Percentiles rank a stretch among this genome's conserved stretches.
phyloP scores from a whole-genome alignment of 2,888 invertebrate genomes.

The Parasteatoda lunata region DNA sequence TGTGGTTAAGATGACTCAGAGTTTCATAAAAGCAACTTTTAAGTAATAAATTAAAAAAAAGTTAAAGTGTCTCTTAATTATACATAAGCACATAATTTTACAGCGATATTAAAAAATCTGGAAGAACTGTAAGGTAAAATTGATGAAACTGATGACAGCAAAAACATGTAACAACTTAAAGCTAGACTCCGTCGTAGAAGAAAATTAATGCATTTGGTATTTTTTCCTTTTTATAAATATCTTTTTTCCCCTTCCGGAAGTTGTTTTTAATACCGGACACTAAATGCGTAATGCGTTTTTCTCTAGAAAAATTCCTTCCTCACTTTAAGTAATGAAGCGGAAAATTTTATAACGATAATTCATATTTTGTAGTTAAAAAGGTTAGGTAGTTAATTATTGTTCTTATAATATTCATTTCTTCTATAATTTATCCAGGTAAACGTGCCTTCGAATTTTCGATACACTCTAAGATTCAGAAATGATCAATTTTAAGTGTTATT shows the following conservation, averaged over 20 bases:
- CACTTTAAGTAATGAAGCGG: conserved; percentile 53
- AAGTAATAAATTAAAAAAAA: too few relatives aligned
- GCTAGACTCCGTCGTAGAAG: conserved; percentile 20
- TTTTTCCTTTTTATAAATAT: conserved; percentile 31
- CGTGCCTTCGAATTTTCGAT: conserved; percentile 31
- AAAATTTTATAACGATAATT: conserved; percentile 59
- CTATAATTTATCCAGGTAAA: conserved; percentile 20
- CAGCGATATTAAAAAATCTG: too few relatives aligned
- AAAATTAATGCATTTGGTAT: conserved; percentile 55
- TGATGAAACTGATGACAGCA: conserved; percentile 57
- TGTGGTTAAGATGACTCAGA: too few relatives aligned
- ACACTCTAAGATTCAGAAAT: background rate
- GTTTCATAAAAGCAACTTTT: too few relatives aligned
- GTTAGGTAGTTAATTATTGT: conserved; percentile 58
- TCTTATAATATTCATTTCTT: conserved; percentile 28
- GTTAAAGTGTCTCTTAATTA: too few relatives aligned
- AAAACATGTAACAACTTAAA: conserved; percentile 45
- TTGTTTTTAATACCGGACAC: background rate
- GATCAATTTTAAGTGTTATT: background rate
- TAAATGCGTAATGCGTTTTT: background rate
- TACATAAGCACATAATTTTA: too few relatives aligned
- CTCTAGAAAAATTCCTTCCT: conserved; percentile 14
- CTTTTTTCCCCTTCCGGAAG: conserved; percentile 25
- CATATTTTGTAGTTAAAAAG: conserved; percentile 40
- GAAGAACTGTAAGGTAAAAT: conserved; percentile 10